Conservation (phyloP, 2,888 invertebrate species). For the Agrypnus murinus region DNA sequence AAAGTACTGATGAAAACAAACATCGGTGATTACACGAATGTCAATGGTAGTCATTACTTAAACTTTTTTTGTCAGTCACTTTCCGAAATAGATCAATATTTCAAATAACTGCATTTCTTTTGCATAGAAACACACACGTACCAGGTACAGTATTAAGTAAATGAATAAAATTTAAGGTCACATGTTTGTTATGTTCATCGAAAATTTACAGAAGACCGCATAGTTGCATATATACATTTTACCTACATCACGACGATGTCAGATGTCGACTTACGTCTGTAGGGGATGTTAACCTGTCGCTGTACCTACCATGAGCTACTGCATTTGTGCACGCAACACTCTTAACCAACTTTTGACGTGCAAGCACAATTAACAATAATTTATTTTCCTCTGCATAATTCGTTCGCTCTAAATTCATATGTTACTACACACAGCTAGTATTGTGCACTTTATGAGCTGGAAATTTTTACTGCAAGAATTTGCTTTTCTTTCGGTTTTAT, state of each 20-base stretch:
- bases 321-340: constrained; percentile 59
- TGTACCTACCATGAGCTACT: constrained; percentile 56
- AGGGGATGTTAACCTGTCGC: constrained; percentile 52
- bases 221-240: constrained; percentile 56
- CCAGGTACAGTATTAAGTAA: constrained; percentile 44
- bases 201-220: constrained; percentile 46
- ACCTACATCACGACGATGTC: constrained; percentile 55
- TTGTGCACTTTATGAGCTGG: constrained; percentile 29
- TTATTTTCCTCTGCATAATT: constrained; percentile 57
- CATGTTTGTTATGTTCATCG: constrained; percentile 39
- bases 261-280: constrained; percentile 52
- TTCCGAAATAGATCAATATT: too few relatives aligned
- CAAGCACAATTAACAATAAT: constrained; percentile 57
- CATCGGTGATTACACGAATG: too few relatives aligned
- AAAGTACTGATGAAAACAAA: too few relatives aligned
- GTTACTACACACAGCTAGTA: constrained; percentile 10
- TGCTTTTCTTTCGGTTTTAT: not conserved
- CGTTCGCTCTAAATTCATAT: constrained; percentile 43
- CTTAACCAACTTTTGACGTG: constrained; percentile 59
- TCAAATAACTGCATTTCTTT: constrained; percentile 18
- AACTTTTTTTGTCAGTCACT: too few relatives aligned
- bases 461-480: constrained; percentile 24
- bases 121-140: constrained; percentile 12
- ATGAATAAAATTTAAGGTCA: constrained; percentile 39
- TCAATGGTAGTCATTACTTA: too few relatives aligned